A percentile compares a stretch with the other conserved stretches of the same genome.
These are phyloP conservation scores for Mythimna ferrago DNA, from an alignment of 2,888 invertebrate genomes.

Conservation along the genomic window DNA sequence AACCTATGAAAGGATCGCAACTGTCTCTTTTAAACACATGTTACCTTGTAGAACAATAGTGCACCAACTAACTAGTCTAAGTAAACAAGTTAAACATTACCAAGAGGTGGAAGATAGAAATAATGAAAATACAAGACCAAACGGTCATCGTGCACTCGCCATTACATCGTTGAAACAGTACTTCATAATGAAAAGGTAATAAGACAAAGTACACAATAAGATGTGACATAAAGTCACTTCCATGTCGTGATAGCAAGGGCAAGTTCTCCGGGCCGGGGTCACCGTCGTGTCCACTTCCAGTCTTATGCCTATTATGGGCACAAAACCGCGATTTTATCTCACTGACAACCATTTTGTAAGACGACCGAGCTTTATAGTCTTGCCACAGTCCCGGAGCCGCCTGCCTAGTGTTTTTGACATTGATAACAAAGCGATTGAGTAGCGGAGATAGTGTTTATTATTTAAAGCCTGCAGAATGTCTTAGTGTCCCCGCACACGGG, in stretches of 20 bases:
- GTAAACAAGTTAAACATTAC: too few species aligned
- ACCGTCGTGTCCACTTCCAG: slow-evolving; percentile 72
- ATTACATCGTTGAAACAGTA: slow-evolving; percentile 17
- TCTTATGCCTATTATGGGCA: slow-evolving; percentile 69
- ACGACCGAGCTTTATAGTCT: slow-evolving; percentile 58
- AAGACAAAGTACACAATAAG: slow-evolving; percentile 67
- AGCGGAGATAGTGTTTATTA: slow-evolving; percentile 27
- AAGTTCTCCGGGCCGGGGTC: slow-evolving; percentile 71
- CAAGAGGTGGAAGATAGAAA: not conserved
- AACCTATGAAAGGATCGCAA: too few species aligned
- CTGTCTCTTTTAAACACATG: too few species aligned
- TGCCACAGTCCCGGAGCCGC: slow-evolving; percentile 38
- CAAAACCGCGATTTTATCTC: slow-evolving; percentile 75
- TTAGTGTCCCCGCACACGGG: not conserved
- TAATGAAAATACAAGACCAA: not conserved
- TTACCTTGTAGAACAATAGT: too few species aligned
- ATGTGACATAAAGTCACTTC: slow-evolving; percentile 69
- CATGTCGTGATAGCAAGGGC: slow-evolving; percentile 74
- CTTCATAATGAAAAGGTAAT: slow-evolving; percentile 55
- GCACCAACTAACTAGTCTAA: too few species aligned
- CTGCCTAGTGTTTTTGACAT: slow-evolving; percentile 53
- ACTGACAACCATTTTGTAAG: slow-evolving; percentile 72
- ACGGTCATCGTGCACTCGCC: slow-evolving; percentile 14
- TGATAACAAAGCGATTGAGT: slow-evolving; percentile 48
- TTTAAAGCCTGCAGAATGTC: slow-evolving; percentile 6